Conservation (phyloP, 2,888 invertebrate genomes). For the Nemapogon koenigi region DNA sequence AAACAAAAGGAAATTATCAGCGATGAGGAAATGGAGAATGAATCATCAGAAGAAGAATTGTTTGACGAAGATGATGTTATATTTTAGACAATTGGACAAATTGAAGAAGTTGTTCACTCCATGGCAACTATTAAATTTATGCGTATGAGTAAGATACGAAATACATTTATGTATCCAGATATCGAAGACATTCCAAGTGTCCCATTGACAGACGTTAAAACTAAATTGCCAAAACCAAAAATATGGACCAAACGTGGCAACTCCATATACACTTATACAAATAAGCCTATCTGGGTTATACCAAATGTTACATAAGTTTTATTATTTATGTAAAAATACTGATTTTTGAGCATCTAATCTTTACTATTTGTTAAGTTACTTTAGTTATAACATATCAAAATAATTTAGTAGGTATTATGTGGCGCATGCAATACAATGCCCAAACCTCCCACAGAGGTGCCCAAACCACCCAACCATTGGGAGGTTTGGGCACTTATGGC, state of each 20-base stretch:
- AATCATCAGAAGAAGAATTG: conserved; percentile 5
- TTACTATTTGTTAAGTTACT: conserved; percentile 10
- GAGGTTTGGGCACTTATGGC: conserved; percentile 10
- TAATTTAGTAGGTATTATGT: conserved; percentile 9
- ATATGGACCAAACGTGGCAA: conserved; percentile 12
- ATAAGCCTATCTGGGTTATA: conserved; percentile 12
- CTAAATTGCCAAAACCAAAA: conserved; percentile 12
- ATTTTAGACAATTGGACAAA: conserved; percentile 1
- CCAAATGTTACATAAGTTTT: conserved; percentile 12
- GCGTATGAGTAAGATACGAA: conserved; percentile 10
- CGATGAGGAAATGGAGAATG: conserved; percentile 2
- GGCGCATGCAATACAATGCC: conserved; percentile 11
- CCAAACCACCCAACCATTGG: conserved; percentile 12
- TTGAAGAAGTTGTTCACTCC: conserved; percentile 3
- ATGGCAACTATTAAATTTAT: conserved; percentile 10
- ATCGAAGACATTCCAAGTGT: conserved; percentile 10
- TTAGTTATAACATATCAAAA: conserved; percentile 8
- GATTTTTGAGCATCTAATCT: conserved; percentile 9
- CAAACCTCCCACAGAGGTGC: conserved; percentile 12
- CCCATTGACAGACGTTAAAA: conserved; percentile 10
- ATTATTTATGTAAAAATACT: conserved; percentile 9
- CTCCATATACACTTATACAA: conserved; percentile 11
- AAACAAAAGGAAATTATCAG: conserved; percentile 4
- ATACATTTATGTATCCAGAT: conserved; percentile 10
- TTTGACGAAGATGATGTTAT: conserved; percentile 4